A percentile compares a stretch with the other conserved stretches of the same genome.
phyloP scores from a whole-genome alignment of 2,113 vertebrate species.

The Rostratula benghalensis region DNA sequence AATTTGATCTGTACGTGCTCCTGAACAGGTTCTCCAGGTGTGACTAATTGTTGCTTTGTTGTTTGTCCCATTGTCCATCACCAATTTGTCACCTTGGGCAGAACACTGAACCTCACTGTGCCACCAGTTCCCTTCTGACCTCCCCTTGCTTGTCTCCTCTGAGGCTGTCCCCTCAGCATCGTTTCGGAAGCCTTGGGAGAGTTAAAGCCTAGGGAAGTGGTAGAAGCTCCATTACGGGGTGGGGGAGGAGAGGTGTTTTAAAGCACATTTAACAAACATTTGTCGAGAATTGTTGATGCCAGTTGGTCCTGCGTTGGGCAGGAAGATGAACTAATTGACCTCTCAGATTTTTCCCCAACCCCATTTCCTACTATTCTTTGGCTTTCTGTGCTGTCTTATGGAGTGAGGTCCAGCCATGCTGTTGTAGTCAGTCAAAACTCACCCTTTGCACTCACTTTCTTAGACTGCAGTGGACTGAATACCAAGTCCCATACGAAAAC shows the following conservation, averaged over 20 bases:
- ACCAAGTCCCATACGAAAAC: not conserved
- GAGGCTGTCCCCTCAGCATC: not conserved
- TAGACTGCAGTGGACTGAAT: not conserved
- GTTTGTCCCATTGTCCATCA: not conserved
- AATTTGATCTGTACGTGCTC: not conserved
- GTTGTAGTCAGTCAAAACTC: not conserved
- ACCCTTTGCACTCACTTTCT: not conserved
- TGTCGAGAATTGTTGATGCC: conserved; percentile 34
- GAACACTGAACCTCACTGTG: accelerated
- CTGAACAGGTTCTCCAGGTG: not conserved
- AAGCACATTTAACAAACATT: conserved; percentile 2
- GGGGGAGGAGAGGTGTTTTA: not conserved
- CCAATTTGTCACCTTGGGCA: not conserved
- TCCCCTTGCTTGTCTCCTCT: not conserved
- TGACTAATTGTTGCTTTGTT: not conserved
- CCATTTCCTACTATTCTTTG: conserved; percentile 59
- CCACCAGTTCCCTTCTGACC: not conserved
- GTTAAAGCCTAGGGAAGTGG: not conserved
- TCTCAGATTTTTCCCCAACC: conserved; percentile 29
- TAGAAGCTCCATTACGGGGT: not conserved
- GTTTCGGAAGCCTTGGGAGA: not conserved
- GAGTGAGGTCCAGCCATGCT: not conserved
- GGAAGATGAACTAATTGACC: conserved; percentile 68
- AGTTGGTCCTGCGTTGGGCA: conserved; percentile 23
- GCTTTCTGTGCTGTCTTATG: not conserved